Base-by-base conservation (phyloP, 1,140 invertebrate species). In the Vollenhovia emeryi region DNA sequence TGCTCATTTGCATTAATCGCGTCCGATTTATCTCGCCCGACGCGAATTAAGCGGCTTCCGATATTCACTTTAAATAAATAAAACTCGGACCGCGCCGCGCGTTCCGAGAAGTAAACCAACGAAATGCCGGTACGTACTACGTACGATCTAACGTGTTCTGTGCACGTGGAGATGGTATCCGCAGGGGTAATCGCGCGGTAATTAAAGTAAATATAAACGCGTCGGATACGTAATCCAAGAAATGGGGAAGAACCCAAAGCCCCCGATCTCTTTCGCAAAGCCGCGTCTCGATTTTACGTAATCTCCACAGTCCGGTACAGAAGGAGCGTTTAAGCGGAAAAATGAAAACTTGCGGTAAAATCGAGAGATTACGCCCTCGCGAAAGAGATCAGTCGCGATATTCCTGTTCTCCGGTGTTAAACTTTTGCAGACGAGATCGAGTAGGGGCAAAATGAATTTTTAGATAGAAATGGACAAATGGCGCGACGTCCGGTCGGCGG, bases 1-100 rank as follows among this genome's bases (percentile, higher is more conserved):
- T 13, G 50, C 78, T 80, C 78, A 71, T 71, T 80, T 71, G 62
- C 64, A 69, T 80, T 80, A 80, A 80, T 80, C 76, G 64, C 64
- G 43, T 43, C 30, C 75, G 33, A 80, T 80, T 55, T 71, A 71
- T 80, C 64, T 43, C 43, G 18, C 15, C 48, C 48, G 64, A 57
- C 33, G 18, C 78, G 59, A 78, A 33, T 62, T 43, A 36, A 45
- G 9, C 40, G 33, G 40, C 48, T 55, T 55, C 33, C 64, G 33
- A 68, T 52, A 40, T 55, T 69, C 64, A 50, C 33, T 69, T 55
- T 80, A 69, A 80, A 69, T 79, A 79, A 79, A 79, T 79, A 79
- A 79, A 79, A 50, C 60, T 36, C 13, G 36, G 59, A 30, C 13
- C 43, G 33, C 55, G 43, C 15, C 52, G 15, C 36, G 27, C 43